Evolutionary conservation across 2,888 invertebrate species (phyloP), one percentile per base, ranked within the genome.

Genomic region (Tiliacea citrago): DNA sequence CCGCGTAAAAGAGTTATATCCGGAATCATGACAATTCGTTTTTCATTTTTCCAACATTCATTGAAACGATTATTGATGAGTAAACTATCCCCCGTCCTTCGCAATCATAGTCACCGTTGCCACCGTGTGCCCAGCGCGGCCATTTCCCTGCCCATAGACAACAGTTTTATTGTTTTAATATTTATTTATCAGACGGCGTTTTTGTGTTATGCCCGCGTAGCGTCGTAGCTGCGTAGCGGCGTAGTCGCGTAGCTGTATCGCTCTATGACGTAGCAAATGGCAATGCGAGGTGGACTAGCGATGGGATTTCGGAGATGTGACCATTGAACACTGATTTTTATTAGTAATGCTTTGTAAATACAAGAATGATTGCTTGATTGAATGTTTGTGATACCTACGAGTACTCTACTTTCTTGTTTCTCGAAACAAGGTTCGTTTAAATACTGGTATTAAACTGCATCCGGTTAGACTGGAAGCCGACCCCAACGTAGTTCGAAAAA

Each of bases 111-210:
- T 89, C 90, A 89, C 93, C 91, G 82, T 90, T 88, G 77, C 87
- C 85, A 87, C 91, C 93, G 91, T 93, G 92, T 91, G 93, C 92
- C 92, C 94, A 91, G 91, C 94, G 94, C 93, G 93, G 93, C 95
- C 94, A 95, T 96, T 95, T 93, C 92, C 94, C 95, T 93, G 91
- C 90, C 94, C 94, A 95, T 95, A 95, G 95, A 96, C 96, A 96
- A 95, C 93, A 94, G 93, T 96, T 96, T 96, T 96, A 96, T 96
- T 96, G 95, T 95, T 96, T 96, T 96, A 94, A 95, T 95, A 95
- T 96, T 94, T 96, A 96, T 96, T 95, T 96, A 95, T 96, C 95
- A 91, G 92, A 86, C 92, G 92, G 90, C 93, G 93, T 94, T 94
- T 94, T 92, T 93, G 91, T 91, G 92, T 90, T 92, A 91, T 93